Base-by-base conservation (phyloP, 2,797 vertebrate species). In the Catamblyrhynchus diadema region DNA sequence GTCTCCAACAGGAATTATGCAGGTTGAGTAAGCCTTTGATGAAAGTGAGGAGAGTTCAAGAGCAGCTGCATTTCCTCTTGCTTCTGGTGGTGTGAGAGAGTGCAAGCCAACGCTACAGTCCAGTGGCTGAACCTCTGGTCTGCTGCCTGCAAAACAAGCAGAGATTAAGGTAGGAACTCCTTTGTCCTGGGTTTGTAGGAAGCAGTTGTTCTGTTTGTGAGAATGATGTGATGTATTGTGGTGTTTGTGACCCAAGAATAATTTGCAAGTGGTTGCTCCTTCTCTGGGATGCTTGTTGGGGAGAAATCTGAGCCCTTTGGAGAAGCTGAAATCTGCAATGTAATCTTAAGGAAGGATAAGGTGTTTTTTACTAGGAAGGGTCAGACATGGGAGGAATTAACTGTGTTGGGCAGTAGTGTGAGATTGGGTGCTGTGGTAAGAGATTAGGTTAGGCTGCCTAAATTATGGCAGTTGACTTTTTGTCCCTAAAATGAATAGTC, bases 1-100 rank as follows among this genome's bases (percentile, higher is more conserved):
- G 2, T 61, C 6, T 75, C 12, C 7, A 8, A 1, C 1, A 8
- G 42, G 16, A 4, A 9, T 45, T 32, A 12, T 32, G 20, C 4
- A 28, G 17, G 12, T 47, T 44, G 67, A 64, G 25, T 12, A 9
- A 75, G 10, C 13, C 25, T 62, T 54, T 71, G 17, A 19, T 30
- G 0, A 6, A 4, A 7, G 35, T 25, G 37, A 67, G 23, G 16
- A 16, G 21, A 4, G 11, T 39, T 65, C 24, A 60, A 48, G 22
- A 82, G 27, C 19, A 65, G 42, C 30, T 71, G 47, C 3, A 8
- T 59, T 61, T 81, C 8, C 19, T 62, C 5, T 32, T 73, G 13
- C 24, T 37, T 45, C 15, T 75, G 35, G 5, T 57, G 50, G 33
- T 28, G 22, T 70, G 16, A 25, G 47, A 65, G 32, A 1, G 2